A percentile compares a stretch with the other conserved stretches of the same genome.
Conservation (phyloP, 2,888 invertebrate genomes). For the Dinocampus coccinellae region DNA sequence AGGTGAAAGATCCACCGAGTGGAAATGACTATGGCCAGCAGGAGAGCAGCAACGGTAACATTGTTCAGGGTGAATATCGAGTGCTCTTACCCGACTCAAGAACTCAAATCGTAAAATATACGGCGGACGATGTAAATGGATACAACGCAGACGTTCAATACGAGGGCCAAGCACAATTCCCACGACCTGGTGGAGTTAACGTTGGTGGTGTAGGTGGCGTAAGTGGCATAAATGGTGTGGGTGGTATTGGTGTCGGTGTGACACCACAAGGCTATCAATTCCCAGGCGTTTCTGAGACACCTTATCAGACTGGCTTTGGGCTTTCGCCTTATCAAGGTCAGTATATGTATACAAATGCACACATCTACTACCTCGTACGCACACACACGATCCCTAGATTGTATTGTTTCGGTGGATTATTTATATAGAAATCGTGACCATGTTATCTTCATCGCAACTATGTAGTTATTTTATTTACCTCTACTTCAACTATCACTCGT, state of each 20-base stretch:
- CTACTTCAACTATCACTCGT: no score
- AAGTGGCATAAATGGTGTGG: no score
- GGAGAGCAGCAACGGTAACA: slow-evolving; percentile 85
- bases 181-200: slow-evolving; percentile 51
- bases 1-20: slow-evolving; percentile 82
- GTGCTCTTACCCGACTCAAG: slow-evolving; percentile 88
- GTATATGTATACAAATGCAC: slow-evolving; percentile 19
- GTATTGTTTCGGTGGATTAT: no score
- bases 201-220: no score
- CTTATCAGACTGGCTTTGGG: slow-evolving; percentile 33
- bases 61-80: slow-evolving; percentile 86
- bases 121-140: slow-evolving; percentile 87
- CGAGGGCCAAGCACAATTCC: slow-evolving; percentile 70
- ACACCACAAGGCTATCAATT: slow-evolving; percentile 32
- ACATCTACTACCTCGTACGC: no score
- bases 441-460: no score
- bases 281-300: slow-evolving; percentile 10
- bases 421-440: no score
- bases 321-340: slow-evolving; percentile 42
- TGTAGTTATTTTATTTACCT: no score
- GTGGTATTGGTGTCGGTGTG: neutral
- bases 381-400: no score
- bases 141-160: slow-evolving; percentile 86
- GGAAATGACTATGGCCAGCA: slow-evolving; percentile 90
- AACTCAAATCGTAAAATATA: slow-evolving; percentile 87